A percentile compares a stretch with the other conserved stretches of the same genome.
Evolutionary conservation across 2,888 invertebrate genomes (phyloP).

Genomic region (Escarpia spicata): DNA sequence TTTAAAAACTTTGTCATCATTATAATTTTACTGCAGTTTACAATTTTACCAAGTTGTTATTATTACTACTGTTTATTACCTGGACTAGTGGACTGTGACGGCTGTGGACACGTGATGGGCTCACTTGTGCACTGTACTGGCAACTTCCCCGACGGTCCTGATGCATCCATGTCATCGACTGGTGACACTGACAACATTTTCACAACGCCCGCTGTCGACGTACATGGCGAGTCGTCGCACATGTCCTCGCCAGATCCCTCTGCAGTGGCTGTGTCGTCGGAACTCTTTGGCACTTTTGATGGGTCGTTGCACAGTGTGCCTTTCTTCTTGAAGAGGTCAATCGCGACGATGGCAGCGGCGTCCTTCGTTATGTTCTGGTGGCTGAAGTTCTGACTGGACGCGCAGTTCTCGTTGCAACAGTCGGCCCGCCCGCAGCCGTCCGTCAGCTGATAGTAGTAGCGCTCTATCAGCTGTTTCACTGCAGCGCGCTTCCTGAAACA

Average conservation of each 20-base stretch:
- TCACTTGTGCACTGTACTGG: not conserved
- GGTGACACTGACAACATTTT: not conserved
- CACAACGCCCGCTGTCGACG: slow-evolving; percentile 54
- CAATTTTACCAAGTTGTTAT: too few relatives aligned
- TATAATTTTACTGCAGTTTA: too few relatives aligned
- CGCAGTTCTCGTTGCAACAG: slow-evolving; percentile 88
- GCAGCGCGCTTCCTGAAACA: slow-evolving; percentile 65
- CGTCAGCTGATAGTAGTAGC: slow-evolving; percentile 90
- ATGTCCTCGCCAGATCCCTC: not conserved
- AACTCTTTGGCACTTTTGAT: slow-evolving; percentile 27
- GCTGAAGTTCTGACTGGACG: slow-evolving; percentile 74
- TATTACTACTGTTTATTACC: not conserved
- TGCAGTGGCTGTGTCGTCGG: not conserved
- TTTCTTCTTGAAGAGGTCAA: slow-evolving; percentile 85
- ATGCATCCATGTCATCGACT: not conserved
- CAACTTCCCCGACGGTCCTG: not conserved
- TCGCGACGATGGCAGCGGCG: slow-evolving; percentile 89
- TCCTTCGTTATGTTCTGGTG: slow-evolving; percentile 78
- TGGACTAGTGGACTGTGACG: slow-evolving; percentile 22
- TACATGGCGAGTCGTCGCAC: slow-evolving; percentile 23
- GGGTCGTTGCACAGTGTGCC: slow-evolving; percentile 79
- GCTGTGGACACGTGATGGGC: not conserved
- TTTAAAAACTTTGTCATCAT: too few relatives aligned
- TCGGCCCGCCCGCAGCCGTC: slow-evolving; percentile 91
- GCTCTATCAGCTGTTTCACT: slow-evolving; percentile 83